These are phyloP conservation scores for Creontiades dilutus DNA, from an alignment of 2,888 invertebrate genomes.

Conservation along the genomic window DNA sequence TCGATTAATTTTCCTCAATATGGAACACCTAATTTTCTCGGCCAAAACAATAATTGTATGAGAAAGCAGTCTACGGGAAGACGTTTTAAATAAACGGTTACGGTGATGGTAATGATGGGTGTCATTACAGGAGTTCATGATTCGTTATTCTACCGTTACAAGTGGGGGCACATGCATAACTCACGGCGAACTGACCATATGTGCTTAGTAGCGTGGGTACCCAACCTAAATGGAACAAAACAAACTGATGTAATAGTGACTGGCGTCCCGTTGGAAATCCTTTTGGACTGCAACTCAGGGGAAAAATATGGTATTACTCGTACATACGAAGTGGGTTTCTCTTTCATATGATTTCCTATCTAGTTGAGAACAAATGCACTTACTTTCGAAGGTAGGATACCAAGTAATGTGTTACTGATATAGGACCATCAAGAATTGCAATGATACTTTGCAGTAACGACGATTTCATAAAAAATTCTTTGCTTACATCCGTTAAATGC, in stretches of 20 bases:
- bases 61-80: conserved; percentile 51
- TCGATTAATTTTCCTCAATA: no score
- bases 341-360: no score
- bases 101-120: conserved; percentile 46
- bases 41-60: conserved; percentile 24
- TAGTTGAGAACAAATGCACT: no score
- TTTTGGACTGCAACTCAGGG: conserved; percentile 9
- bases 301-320: background rate
- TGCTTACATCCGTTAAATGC: no score
- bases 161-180: conserved; percentile 55
- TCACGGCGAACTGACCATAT: conserved; percentile 65
- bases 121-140: conserved; percentile 55
- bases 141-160: conserved; percentile 9
- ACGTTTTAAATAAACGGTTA: conserved; percentile 43
- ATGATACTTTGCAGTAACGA: no score
- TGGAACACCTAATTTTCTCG: no score
- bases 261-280: background rate
- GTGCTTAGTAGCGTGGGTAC: conserved; percentile 35
- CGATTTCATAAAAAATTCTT: no score
- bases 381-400: no score
- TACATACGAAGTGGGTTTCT: no score
- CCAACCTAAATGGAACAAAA: conserved; percentile 66
- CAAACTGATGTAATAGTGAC: conserved; percentile 35
- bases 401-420: no score
- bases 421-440: no score